Evolutionary conservation across 1,140 invertebrate species (phyloP), one percentile per base, ranked within the genome.

Genomic region (Drosophila nikananu): DNA sequence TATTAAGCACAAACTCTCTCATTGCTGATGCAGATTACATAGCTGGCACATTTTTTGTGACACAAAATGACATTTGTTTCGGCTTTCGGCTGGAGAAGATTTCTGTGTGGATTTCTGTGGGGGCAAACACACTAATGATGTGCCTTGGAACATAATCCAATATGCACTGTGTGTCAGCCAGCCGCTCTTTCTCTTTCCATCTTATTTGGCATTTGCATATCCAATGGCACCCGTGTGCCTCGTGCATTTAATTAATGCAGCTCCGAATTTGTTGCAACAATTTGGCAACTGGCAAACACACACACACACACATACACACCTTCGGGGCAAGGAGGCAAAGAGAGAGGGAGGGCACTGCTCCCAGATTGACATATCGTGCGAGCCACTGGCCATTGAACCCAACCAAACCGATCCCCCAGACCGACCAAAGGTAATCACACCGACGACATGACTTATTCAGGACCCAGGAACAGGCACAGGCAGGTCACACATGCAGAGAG

Each of bases 361-460:
- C 15, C 35, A 39, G 73, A 76, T 76, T 76, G 73, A 75, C 73
- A 75, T 76, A 77, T 77, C 62, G 41, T 77, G 61, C 54, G 7
- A 55, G 41, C 39, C 32, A 67, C 9, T 76, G 74, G 74, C 42
- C 72, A 77, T 77, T 77, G 74, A 77, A 77, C 74, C 64, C 44
- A 57, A 42, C 35, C 54, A 21, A 21, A 35, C 30, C 21, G 23
- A 62, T 19, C 3, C 30, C 30, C 54, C 59, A 32, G 49, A 37
- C 42, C 61, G 60, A 39, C 74, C 74, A 77, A 67, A 77, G 74
- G 74, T 77, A 77, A 77, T 77, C 74, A 77, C 74, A 77, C 67
- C 68, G 35, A 51, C 35, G 35, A 76, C 72, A 77, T 77, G 72
- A 77, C 72, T 77, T 77, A 77, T 77, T 77, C 62, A 77, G 35